A percentile compares a stretch with the other conserved stretches of the same genome.
phyloP scores from a whole-genome alignment of 2,113 vertebrate species.

The Anthoscopus minutus region DNA sequence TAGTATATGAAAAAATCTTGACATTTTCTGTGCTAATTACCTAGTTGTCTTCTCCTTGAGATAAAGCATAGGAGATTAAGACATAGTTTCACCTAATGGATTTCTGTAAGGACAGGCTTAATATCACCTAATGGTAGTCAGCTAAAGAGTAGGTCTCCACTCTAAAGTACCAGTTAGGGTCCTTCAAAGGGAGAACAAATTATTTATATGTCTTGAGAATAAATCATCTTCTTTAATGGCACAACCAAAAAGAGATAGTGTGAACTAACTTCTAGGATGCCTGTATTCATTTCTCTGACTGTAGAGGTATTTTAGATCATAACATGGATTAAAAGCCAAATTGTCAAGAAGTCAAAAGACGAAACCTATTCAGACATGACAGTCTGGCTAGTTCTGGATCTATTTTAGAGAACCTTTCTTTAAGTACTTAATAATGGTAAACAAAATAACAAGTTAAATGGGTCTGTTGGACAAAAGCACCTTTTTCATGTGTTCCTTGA shows the following conservation, averaged over 20 bases:
- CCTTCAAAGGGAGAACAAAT: neutral
- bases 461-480: neutral
- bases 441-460: neutral
- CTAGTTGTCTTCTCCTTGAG: neutral
- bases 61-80: neutral
- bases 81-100: accelerated
- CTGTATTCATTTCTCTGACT: neutral
- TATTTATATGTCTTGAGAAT: neutral
- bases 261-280: neutral
- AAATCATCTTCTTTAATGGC: neutral
- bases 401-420: neutral
- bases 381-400: neutral
- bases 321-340: neutral
- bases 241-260: neutral
- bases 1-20: neutral
- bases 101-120: neutral
- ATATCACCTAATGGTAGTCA: neutral
- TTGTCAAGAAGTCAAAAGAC: neutral
- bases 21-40: neutral
- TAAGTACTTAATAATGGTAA: neutral
- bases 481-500: neutral
- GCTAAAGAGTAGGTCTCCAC: neutral
- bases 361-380: neutral
- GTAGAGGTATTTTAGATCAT: neutral
- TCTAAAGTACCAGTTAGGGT: neutral